These are phyloP conservation scores for Diarsia dahlii DNA, from an alignment of 2,888 invertebrate species.

Conservation along the genomic window DNA sequence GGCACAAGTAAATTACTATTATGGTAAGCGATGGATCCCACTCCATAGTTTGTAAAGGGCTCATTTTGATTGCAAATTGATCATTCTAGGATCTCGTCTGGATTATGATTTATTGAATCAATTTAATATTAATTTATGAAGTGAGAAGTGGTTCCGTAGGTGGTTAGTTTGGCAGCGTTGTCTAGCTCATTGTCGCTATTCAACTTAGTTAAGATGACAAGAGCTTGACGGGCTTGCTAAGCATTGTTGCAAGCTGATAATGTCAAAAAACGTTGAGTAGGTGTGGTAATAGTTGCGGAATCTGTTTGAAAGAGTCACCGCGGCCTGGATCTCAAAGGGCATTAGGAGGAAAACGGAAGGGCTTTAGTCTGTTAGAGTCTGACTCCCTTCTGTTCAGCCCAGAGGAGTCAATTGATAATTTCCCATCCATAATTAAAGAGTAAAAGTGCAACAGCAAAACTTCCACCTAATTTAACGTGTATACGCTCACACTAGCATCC, in stretches of 20 bases:
- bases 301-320: no score
- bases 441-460: background rate
- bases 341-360: no score
- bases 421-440: no score
- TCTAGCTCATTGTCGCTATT: constrained; percentile 45
- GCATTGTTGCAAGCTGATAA: background rate
- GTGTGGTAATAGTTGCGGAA: background rate
- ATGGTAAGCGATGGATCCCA: constrained; percentile 66
- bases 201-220: constrained; percentile 45
- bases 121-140: constrained; percentile 66
- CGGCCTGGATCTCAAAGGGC: no score
- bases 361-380: no score
- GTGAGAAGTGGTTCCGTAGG: constrained; percentile 56
- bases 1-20: constrained; percentile 66
- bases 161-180: constrained; percentile 41
- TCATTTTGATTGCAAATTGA: constrained; percentile 84
- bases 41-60: constrained; percentile 63
- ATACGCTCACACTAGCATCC: background rate
- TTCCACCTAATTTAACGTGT: constrained; percentile 8
- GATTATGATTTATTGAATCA: constrained; percentile 67
- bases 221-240: constrained; percentile 19
- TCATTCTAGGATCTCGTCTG: constrained; percentile 71
- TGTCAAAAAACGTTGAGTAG: constrained; percentile 16
- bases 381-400: no score
- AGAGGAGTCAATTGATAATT: no score